Base-by-base conservation (phyloP, 2,797 vertebrate species). In the Rhinella marina region DNA sequence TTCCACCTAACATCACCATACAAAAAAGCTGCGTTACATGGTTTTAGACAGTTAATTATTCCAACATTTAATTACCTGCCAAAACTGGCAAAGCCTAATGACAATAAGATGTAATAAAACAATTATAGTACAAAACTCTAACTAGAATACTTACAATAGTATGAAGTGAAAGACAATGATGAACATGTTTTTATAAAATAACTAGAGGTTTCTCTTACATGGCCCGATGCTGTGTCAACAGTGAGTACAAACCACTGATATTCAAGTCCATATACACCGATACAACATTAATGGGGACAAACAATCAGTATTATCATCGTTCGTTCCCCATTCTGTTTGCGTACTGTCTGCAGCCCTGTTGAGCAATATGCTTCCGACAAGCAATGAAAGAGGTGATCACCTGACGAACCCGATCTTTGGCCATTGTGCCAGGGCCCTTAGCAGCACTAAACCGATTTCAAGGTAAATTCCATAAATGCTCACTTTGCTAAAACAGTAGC, bases 21-120 rank as follows among this genome's bases (percentile, higher is more conserved):
- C 52, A 79, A 79, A 76, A 78, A 72, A 73, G 64, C 77, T 84
- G 14, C 32, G 52, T 61, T 85, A 79, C 50, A 21, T 32, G 57
- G 50, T 66, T 85, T 77, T 66, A 83, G 86, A 32, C 66, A 80
- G 70, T 87, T 87, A 87, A 87, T 87, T 87, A 87, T 87, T 82
- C 79, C 79, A 48, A 82, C 79, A 83, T 64, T 77, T 64, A 83
- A 75, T 75, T 76, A 72, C 52, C 62, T 87, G 66, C 5, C 66
- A 81, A 59, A 81, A 87, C 29, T 50, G 25, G 66, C 72, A 81
- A 81, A 64, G 62, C 59, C 73, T 77, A 77, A 77, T 77, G 73
- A 83, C 81, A 83, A 85, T 50, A 76, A 85, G 72, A 85, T 41
- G 72, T 61, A 81, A 86, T 81, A 32, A 57, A 86, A 72, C 62